Evolutionary conservation across 2,888 invertebrate genomes (phyloP).

Genomic region (Caenorhabditis sp.): DNA sequence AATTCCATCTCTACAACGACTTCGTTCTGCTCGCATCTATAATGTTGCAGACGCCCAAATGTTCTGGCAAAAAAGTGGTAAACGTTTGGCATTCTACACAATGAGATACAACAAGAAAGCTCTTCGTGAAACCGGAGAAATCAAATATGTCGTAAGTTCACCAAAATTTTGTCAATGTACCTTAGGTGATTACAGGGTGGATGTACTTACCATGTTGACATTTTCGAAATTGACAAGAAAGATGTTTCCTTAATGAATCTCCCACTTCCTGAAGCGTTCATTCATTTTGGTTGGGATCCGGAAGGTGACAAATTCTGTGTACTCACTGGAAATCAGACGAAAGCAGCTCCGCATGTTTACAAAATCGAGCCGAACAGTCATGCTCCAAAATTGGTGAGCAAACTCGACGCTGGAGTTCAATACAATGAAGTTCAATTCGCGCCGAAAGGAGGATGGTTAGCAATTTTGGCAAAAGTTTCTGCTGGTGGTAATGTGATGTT

Average conservation of each 20-base stretch:
- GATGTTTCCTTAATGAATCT: slow-evolving; percentile 97
- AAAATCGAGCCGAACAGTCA: slow-evolving; percentile 64
- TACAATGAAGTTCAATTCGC: slow-evolving; percentile 65
- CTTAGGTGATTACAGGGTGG: slow-evolving; percentile 75
- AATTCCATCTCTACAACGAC: slow-evolving; percentile 56
- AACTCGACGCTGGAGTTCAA: slow-evolving; percentile 65
- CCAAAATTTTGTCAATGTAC: not conserved
- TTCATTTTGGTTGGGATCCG: slow-evolving; percentile 97
- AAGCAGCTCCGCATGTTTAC: slow-evolving; percentile 65
- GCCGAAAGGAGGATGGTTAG: slow-evolving; percentile 76
- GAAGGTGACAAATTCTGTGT: slow-evolving; percentile 93
- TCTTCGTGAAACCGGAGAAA: slow-evolving; percentile 83
- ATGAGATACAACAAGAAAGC: slow-evolving; percentile 84
- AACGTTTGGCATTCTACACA: slow-evolving; percentile 94
- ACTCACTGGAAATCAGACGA: slow-evolving; percentile 80
- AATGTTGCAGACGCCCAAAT: slow-evolving; percentile 97
- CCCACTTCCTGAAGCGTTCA: slow-evolving; percentile 82
- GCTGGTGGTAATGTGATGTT: slow-evolving; percentile 66
- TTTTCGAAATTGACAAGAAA: slow-evolving; percentile 87
- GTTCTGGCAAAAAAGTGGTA: slow-evolving; percentile 90
- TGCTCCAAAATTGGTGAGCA: slow-evolving; percentile 61
- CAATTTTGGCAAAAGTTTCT: slow-evolving; percentile 68
- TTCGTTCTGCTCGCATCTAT: slow-evolving; percentile 77
- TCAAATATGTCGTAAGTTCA: slow-evolving; percentile 83
- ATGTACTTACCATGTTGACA: slow-evolving; percentile 97